Base-by-base conservation (phyloP, 2,888 invertebrate genomes). In the Drosophila testacea region DNA sequence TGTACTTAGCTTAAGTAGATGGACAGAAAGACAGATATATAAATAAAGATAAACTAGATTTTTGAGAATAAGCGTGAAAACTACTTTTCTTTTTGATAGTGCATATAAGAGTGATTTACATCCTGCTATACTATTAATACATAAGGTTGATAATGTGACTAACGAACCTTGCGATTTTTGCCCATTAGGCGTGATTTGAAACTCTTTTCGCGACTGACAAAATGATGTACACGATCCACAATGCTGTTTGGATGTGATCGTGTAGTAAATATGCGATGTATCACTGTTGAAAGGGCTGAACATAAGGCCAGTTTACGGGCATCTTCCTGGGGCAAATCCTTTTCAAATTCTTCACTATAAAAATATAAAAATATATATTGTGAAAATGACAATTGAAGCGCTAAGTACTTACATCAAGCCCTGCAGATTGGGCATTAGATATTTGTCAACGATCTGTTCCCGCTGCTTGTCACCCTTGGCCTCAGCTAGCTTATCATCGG, bases 151-250 rank as follows among this genome's bases (percentile, higher is more conserved):
- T 5, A 51, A 13, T 13, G 16, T 54, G 2, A 41, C n/a, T n/a
- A 2, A 51, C 84, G 63, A 88, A 94, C 94, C 93, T 95, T 95
- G 93, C 95, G 94, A 74, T 94, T 94, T 91, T 95, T 95, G 81
- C 95, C 95, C 79, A 96, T 95, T 65, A 96, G 93, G 73, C 95
- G 94, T 80, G 95, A 95, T 69, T 94, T 93, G 81, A 96, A 94
- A 62, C 95, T 95, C 91, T 97, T 97, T 90, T 97, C 97, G 91
- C 96, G 96, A 85, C 96, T 96, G 56, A 97, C 96, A 92, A 97
- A 98, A 66, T 96, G 96, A 74, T 96, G 96, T 81, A 96, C 96
- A 78, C 96, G 94, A 88, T 97, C 97, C 81, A 94, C 94, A 69
- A 94, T 93, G 80, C 93, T 93, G 70, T 93, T 93, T 48, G 94